A percentile compares a stretch with the other conserved stretches of the same genome.
Evolutionary conservation across 2,113 vertebrate species (phyloP).

Genomic region (Tor tambroides): DNA sequence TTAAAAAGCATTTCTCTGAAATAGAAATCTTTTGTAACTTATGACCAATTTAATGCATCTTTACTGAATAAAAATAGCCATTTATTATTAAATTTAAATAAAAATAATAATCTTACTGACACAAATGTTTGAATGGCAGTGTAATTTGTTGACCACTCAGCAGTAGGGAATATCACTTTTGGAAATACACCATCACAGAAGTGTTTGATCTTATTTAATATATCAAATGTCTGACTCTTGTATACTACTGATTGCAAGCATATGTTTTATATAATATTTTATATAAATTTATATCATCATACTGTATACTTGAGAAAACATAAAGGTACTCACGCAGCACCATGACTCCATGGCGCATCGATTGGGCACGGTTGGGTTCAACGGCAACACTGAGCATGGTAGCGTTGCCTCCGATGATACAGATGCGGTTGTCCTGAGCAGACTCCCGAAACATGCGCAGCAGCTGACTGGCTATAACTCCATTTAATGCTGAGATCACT

Average conservation of each 20-base stretch:
- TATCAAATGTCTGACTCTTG: not conserved
- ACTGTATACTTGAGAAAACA: not conserved
- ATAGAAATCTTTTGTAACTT: not conserved
- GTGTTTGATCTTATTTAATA: too few species aligned
- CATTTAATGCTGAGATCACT: conserved; percentile 89
- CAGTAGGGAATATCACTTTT: too few species aligned
- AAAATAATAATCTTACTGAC: too few species aligned
- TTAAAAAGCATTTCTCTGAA: not conserved
- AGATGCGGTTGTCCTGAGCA: conserved; percentile 84
- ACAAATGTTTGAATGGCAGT: too few species aligned
- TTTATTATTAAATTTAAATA: too few species aligned
- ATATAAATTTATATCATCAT: not conserved
- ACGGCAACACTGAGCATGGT: conserved; percentile 84
- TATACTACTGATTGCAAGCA: not conserved
- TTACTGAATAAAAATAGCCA: not conserved
- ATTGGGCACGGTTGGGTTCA: conserved; percentile 90
- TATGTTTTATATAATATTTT: too few species aligned
- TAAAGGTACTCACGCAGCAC: conserved; percentile 86
- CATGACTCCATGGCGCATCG: conserved; percentile 89
- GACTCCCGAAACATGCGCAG: conserved; percentile 90
- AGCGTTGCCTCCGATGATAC: conserved; percentile 81
- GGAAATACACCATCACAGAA: too few species aligned
- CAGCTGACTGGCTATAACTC: conserved; percentile 94
- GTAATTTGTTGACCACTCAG: too few species aligned
- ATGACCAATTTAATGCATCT: not conserved